Conservation (phyloP, 2,797 vertebrate genomes). For the Silurus lanzhouensis region DNA sequence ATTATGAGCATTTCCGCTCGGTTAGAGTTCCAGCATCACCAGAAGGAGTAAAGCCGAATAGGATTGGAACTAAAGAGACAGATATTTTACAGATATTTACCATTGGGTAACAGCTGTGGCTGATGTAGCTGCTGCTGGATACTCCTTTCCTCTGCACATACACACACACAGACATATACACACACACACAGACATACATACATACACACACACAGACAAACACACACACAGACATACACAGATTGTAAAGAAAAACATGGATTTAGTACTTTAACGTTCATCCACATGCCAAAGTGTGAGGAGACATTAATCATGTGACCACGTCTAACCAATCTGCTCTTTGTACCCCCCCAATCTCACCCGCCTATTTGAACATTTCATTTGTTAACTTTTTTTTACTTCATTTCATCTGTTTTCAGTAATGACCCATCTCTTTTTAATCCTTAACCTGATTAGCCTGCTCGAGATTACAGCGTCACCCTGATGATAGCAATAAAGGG, state of each 20-base stretch:
- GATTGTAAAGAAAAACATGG: slow-evolving; percentile 72
- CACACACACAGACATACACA: slow-evolving; percentile 72
- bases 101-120: slow-evolving; percentile 98
- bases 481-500: slow-evolving; percentile 29
- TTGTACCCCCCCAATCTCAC: not conserved
- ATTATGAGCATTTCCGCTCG: slow-evolving; percentile 41
- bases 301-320: slow-evolving; percentile 16
- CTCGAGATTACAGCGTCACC: slow-evolving; percentile 18
- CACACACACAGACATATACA: slow-evolving; percentile 68
- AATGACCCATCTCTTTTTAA: slow-evolving; percentile 1
- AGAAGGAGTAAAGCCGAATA: slow-evolving; percentile 62
- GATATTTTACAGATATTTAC: slow-evolving; percentile 86
- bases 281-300: slow-evolving; percentile 51
- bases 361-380: not conserved
- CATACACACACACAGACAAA: slow-evolving; percentile 64
- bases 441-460: slow-evolving; percentile 17
- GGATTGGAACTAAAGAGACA: slow-evolving; percentile 77
- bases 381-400: not conserved
- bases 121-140: slow-evolving; percentile 89
- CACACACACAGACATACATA: slow-evolving; percentile 72
- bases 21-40: slow-evolving; percentile 70
- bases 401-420: not conserved
- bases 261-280: slow-evolving; percentile 71
- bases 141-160: slow-evolving; percentile 97
- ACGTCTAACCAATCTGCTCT: slow-evolving; percentile 6